Evolutionary conservation across 53 echinoderm and acorn worm genomes (phyloP).

Genomic region (Mesocentrotus franciscanus): DNA sequence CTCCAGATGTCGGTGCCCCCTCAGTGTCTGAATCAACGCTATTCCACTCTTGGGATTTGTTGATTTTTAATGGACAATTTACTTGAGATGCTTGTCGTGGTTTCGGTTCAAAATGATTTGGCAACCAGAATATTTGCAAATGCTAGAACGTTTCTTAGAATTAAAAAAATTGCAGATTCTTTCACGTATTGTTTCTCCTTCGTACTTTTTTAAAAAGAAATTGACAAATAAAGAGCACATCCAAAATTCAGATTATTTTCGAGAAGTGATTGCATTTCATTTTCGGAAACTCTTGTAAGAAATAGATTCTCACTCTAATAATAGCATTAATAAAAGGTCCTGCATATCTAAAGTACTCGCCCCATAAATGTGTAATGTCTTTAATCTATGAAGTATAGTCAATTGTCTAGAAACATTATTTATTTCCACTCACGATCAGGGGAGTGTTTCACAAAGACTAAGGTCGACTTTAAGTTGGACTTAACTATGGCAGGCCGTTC

Average conservation of each 20-base stretch:
- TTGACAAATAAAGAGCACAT: no score
- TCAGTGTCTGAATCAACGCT: no score
- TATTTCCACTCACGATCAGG: background rate
- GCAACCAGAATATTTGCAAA: no score
- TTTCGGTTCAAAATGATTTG: no score
- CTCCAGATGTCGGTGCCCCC: background rate
- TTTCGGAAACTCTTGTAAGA: background rate
- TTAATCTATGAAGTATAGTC: background rate
- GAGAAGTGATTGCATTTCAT: background rate
- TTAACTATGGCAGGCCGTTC: no score
- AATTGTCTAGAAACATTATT: background rate
- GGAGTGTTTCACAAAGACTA: no score
- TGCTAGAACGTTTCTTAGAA: no score
- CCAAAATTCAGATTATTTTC: no score
- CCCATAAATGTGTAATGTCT: background rate
- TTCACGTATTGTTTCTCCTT: no score
- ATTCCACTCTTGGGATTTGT: background rate
- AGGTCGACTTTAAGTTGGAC: no score
- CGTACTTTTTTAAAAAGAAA: no score
- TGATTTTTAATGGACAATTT: background rate
- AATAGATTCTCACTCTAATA: background rate
- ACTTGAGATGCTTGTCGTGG: background rate
- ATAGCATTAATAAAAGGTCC: background rate
- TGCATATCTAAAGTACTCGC: background rate
- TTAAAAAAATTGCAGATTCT: no score